phyloP scores from a whole-genome alignment of 2,888 invertebrate species.

The Galeopsomyia nigrocyanea region DNA sequence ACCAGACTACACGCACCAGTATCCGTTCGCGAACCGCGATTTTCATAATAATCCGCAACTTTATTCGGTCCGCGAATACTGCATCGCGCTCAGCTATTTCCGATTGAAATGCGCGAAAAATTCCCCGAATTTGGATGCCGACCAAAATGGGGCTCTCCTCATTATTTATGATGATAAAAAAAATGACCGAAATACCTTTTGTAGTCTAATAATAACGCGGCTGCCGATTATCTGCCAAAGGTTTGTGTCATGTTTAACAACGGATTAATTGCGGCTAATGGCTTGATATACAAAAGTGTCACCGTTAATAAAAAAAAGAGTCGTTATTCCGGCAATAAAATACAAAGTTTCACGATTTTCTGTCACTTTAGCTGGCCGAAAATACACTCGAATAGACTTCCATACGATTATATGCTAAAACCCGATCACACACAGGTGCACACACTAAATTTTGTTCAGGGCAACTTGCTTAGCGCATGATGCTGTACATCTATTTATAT shows the following conservation, averaged over 20 bases:
- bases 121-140: constrained; percentile 12
- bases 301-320: background rate
- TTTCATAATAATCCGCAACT: background rate
- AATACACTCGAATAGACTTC: too few species aligned
- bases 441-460: too few species aligned
- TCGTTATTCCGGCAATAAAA: too few species aligned
- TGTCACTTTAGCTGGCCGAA: too few species aligned
- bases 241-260: constrained; percentile 39
- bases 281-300: constrained; percentile 6
- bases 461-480: too few species aligned
- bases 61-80: constrained; percentile 8
- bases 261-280: constrained; percentile 29
- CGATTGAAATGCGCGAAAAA: constrained; percentile 17
- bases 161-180: constrained; percentile 39
- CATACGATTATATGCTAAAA: too few species aligned
- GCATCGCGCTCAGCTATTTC: background rate
- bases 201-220: constrained; percentile 41
- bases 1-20: constrained; percentile 9
- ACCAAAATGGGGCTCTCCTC: constrained; percentile 7
- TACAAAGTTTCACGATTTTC: too few species aligned
- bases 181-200: constrained; percentile 46
- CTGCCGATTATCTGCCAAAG: constrained; percentile 33
- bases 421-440: too few species aligned
- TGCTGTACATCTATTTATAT: too few species aligned
- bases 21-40: background rate